Conservation (phyloP, 2,797 vertebrate species). For the Sebastes wilsoni region DNA sequence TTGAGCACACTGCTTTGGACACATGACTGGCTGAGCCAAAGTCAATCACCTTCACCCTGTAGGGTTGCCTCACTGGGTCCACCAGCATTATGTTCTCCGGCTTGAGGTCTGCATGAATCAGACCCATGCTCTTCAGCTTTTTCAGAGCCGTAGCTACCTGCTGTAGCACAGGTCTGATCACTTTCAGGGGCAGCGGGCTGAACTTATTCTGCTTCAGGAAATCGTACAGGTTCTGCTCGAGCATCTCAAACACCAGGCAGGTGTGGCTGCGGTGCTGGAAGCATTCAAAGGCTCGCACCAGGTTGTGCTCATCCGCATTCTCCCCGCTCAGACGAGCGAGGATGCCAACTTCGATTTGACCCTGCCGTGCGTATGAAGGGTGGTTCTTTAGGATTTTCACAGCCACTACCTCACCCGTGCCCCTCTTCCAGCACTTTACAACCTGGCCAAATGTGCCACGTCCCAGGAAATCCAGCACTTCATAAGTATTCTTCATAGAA, state of each 20-base stretch:
- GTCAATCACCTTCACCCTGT: constrained; percentile 98
- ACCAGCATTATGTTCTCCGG: constrained; percentile 99
- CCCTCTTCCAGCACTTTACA: constrained; percentile 99
- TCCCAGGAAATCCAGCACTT: constrained; percentile 98
- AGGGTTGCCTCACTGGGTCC: constrained; percentile 96
- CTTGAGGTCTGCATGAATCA: constrained; percentile 99
- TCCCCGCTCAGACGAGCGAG: constrained; percentile 95
- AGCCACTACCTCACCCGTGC: constrained; percentile 95
- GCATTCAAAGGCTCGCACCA: constrained; percentile 97
- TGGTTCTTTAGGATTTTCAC: constrained; percentile 99
- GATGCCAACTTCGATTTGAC: constrained; percentile 99
- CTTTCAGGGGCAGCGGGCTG: constrained; percentile 96
- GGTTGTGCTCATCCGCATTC: constrained; percentile 97
- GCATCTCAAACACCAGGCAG: constrained; percentile 99
- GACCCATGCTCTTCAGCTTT: constrained; percentile 97
- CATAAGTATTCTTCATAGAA: constrained; percentile 98
- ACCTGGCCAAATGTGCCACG: constrained; percentile 98
- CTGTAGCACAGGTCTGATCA: constrained; percentile 97
- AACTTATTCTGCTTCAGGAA: constrained; percentile 99
- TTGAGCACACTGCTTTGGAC: constrained; percentile 99
- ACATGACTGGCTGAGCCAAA: constrained; percentile 99
- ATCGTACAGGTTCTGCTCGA: constrained; percentile 98
- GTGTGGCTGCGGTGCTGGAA: constrained; percentile 99
- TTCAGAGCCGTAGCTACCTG: constrained; percentile 98
- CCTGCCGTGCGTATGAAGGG: constrained; percentile 96